phyloP scores from a whole-genome alignment of 2,888 invertebrate species.

The Ophion costatus region DNA sequence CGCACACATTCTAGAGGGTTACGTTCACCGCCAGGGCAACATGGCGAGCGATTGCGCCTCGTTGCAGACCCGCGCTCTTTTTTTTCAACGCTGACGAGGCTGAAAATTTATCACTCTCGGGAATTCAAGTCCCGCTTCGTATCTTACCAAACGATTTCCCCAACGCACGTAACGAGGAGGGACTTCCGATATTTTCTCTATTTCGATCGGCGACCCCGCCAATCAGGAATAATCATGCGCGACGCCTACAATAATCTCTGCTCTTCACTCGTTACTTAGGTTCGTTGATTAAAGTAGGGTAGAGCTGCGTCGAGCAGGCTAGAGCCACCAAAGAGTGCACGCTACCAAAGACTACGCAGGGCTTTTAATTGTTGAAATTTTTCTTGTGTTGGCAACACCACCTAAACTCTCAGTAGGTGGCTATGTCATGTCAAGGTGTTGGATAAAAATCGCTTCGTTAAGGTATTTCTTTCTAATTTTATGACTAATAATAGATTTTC shows the following conservation, averaged over 20 bases:
- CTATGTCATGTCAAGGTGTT: no score
- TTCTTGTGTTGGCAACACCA: no score
- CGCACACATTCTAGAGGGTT: conserved; percentile 34
- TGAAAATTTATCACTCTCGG: conserved; percentile 60
- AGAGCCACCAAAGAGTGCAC: no score
- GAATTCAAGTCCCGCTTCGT: conserved; percentile 15
- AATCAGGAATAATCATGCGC: background rate
- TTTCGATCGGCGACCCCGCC: background rate
- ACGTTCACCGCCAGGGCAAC: conserved; percentile 36
- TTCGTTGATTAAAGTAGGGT: background rate
- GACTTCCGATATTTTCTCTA: background rate
- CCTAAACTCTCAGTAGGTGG: no score
- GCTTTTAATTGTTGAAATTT: no score
- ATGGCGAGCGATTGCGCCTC: conserved; percentile 10
- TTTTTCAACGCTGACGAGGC: conserved; percentile 63
- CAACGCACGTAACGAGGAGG: conserved; percentile 1
- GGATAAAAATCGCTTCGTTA: background rate
- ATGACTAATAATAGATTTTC: no score
- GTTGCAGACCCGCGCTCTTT: conserved; percentile 27
- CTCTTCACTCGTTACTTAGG: conserved; percentile 4
- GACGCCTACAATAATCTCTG: background rate
- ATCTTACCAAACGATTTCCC: conserved; percentile 37
- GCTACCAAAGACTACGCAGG: no score
- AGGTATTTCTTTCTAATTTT: background rate
- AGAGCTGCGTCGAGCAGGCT: no score